Conservation (phyloP, 2,888 invertebrate genomes). For the Microchrysa polita region DNA sequence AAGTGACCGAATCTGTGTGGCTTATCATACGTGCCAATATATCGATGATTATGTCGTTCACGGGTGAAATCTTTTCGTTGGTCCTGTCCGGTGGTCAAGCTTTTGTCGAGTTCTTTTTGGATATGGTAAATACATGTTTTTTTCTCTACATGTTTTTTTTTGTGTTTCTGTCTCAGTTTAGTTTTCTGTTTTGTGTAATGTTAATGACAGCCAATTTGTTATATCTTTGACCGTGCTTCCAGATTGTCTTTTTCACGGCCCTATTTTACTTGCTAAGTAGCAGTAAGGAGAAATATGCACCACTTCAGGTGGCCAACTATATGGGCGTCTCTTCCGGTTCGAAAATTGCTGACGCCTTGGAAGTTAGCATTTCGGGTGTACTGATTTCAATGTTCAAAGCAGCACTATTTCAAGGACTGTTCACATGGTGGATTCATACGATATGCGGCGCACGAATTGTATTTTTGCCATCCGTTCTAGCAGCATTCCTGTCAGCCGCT, state of each 20-base stretch:
- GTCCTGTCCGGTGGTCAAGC: constrained; percentile 91
- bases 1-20: constrained; percentile 88
- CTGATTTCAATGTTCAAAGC: constrained; percentile 97
- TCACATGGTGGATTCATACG: constrained; percentile 98
- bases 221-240: constrained; percentile 50
- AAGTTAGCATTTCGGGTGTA: constrained; percentile 91
- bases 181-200: neutral
- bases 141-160: neutral
- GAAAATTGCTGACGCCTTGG: constrained; percentile 82
- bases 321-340: constrained; percentile 82
- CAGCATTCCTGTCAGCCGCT: constrained; percentile 92
- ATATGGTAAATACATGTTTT: constrained; percentile 71
- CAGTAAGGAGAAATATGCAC: constrained; percentile 88
- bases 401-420: constrained; percentile 95
- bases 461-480: constrained; percentile 88
- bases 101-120: constrained; percentile 85
- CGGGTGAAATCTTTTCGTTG: constrained; percentile 88
- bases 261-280: constrained; percentile 94
- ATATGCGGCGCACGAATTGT: constrained; percentile 94
- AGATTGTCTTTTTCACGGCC: constrained; percentile 97
- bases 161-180: neutral
- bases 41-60: constrained; percentile 81
- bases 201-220: neutral
- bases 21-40: constrained; percentile 92
- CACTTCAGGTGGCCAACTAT: constrained; percentile 86